Evolutionary conservation across 23 tunicate genomes (phyloP), one percentile per base, ranked within the genome.

Genomic region (Trididemnum miniatum): DNA sequence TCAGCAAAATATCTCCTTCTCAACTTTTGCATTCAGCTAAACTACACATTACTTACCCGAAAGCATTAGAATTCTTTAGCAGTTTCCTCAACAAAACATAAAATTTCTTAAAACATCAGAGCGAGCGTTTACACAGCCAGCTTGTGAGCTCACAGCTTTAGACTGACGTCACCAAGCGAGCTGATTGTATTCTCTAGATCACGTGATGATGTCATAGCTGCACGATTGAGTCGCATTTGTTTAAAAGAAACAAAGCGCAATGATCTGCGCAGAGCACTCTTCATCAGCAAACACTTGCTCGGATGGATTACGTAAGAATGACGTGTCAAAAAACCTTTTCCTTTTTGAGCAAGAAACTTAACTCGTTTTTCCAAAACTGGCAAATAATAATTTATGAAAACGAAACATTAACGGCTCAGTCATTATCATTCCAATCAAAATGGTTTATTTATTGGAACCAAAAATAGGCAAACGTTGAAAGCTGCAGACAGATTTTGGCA

Each of bases 201-300:
- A 89, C 90, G 87, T 81, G 85, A 76, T 91, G 97, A 91, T 91
- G 97, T 91, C 97, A 91, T 85, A 57, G 89, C 54, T 82, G 85
- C 81, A 80, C 77, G 84, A 71, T 37, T 65, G 51, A 20, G 37
- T 65, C 34, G 79, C 73, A 80, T 64, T 85, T 80, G 79, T 52
- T 52, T 52, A 54, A 77, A n/a, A 77, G 67, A 77, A 23, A 52
- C 20, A 77, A 77, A 57, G 67, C 1, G 38, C 23, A 77, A 25
- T 54, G 38, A 4, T 25, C 67, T 31, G 67, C 38, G 20, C 54
- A 28, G n/a, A 37, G 39, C 36, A 40, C 59, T 2, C 59, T 22
- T 24, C 31, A 7, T 73, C 79, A n/a, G 29, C 79, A 73, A 38
- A 40, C 57, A 38, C 31, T 20, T 25, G 31, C 29, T 73, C 24